These are phyloP conservation scores for Linyphia triangularis DNA, from an alignment of 2,888 invertebrate species.

Conservation along the genomic window DNA sequence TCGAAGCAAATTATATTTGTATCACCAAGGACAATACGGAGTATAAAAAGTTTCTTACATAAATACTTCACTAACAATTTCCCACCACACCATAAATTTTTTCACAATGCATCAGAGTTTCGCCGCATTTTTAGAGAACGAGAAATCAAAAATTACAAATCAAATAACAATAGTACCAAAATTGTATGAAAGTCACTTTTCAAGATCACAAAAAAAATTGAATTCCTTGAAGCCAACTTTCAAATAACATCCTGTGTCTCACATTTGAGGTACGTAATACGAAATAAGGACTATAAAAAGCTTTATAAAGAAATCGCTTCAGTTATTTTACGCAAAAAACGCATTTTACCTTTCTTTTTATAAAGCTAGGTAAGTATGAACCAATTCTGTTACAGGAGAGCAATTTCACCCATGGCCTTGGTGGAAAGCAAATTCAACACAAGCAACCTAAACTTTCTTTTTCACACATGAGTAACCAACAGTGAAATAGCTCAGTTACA, in stretches of 20 bases:
- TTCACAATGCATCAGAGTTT: no score
- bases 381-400: not conserved
- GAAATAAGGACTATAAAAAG: not conserved
- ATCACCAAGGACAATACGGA: no score
- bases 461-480: constrained; percentile 24
- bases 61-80: no score
- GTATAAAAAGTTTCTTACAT: no score
- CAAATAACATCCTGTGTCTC: constrained; percentile 8
- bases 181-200: not conserved
- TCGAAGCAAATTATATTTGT: no score
- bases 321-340: constrained; percentile 15
- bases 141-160: not conserved
- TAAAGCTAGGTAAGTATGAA: not conserved
- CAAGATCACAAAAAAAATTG: not conserved
- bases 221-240: not conserved
- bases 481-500: constrained; percentile 22
- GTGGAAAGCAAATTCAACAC: constrained; percentile 15
- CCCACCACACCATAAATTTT: no score
- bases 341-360: constrained; percentile 7
- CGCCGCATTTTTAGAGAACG: not conserved
- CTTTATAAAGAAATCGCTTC: not conserved
- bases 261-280: not conserved
- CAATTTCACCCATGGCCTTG: constrained; percentile 27
- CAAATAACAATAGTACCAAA: not conserved
- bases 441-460: constrained; percentile 41